A percentile compares a stretch with the other conserved stretches of the same genome.
phyloP scores from a whole-genome alignment of 2,797 vertebrate species.

The Spondyliosoma cantharus region DNA sequence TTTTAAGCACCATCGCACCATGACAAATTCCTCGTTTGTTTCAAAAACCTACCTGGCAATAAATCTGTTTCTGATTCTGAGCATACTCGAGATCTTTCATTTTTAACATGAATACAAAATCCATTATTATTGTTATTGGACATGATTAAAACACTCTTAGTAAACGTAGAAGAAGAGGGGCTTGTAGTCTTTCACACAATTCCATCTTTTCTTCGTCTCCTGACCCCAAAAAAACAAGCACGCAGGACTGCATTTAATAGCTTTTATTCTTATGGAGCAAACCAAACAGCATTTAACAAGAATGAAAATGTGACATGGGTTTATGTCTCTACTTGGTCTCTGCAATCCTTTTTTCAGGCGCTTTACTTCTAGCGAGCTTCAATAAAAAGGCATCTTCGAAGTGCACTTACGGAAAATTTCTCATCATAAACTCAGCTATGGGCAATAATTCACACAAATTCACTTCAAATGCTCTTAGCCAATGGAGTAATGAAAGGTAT shows the following conservation, averaged over 20 bases:
- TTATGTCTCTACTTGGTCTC: slow-evolving; percentile 40
- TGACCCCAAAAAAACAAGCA: slow-evolving; percentile 3
- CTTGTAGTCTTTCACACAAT: neutral
- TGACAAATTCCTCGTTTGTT: no score
- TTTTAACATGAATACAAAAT: slow-evolving; percentile 9
- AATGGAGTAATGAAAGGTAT: slow-evolving; percentile 74
- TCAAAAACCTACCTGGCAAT: no score
- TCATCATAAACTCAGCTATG: slow-evolving; percentile 67
- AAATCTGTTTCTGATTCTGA: no score
- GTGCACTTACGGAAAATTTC: slow-evolving; percentile 65
- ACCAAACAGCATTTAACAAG: slow-evolving; percentile 39
- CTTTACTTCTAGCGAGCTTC: slow-evolving; percentile 42
- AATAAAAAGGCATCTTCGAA: slow-evolving; percentile 62
- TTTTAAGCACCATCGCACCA: no score
- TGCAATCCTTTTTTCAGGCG: slow-evolving; percentile 18
- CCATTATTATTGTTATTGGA: neutral
- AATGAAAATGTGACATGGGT: slow-evolving; percentile 40
- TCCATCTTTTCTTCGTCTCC: slow-evolving; percentile 8
- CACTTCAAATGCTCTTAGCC: slow-evolving; percentile 64
- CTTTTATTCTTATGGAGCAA: slow-evolving; percentile 30
- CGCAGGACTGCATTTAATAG: slow-evolving; percentile 21
- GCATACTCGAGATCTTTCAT: neutral
- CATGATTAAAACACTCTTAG: neutral
- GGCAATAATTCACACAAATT: slow-evolving; percentile 71
- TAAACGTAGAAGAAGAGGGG: neutral